Evolutionary conservation across 2,113 vertebrate genomes (phyloP).

Genomic region (Dendrocopos noguchii): DNA sequence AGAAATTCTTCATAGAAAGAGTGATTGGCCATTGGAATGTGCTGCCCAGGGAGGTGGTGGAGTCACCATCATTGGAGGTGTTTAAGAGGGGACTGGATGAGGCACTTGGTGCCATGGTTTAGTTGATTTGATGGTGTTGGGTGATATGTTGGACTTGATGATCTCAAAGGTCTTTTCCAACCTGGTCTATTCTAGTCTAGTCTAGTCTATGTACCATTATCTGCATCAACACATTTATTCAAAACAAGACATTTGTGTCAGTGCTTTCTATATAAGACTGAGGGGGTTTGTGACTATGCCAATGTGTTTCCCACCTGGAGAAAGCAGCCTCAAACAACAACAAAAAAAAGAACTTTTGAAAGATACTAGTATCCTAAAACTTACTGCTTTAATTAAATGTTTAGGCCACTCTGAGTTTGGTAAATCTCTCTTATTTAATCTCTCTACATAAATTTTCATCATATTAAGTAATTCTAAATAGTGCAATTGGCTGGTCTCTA

Average conservation of each 20-base stretch:
- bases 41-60: too few species aligned
- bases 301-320: not conserved
- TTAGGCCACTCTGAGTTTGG: constrained; percentile 2
- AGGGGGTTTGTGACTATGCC: not conserved
- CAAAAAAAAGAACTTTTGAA: not conserved
- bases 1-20: too few species aligned
- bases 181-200: too few species aligned
- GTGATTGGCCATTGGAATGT: too few species aligned
- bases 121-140: too few species aligned
- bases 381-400: constrained; percentile 6
- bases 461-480: constrained; percentile 64
- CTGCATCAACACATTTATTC: not conserved
- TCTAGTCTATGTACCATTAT: not conserved
- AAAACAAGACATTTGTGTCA: not conserved
- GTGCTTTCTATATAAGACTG: not conserved
- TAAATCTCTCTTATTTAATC: constrained; percentile 47
- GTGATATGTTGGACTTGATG: too few species aligned
- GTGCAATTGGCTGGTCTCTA: constrained; percentile 54
- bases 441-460: not conserved
- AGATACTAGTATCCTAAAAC: not conserved
- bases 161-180: too few species aligned
- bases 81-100: too few species aligned
- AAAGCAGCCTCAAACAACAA: not conserved
- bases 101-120: too few species aligned
- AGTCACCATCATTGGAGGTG: too few species aligned